A percentile compares a stretch with the other conserved stretches of the same genome.
Conservation (phyloP, 2,113 vertebrate species). For the Chlorodrepanis virens region DNA sequence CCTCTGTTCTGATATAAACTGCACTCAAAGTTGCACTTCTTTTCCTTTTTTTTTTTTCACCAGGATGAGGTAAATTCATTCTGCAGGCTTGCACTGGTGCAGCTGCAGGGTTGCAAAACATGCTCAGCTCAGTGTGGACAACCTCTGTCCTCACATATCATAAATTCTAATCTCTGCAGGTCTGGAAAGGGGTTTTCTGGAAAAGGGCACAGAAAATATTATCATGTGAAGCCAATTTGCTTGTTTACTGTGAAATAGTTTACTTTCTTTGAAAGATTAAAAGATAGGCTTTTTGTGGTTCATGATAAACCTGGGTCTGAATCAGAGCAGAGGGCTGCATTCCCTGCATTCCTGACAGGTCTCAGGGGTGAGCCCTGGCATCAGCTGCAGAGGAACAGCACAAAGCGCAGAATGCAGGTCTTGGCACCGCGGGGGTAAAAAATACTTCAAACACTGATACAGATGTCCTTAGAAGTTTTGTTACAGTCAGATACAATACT, state of each 20-base stretch:
- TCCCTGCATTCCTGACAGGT: constrained; percentile 46
- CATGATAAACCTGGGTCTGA: constrained; percentile 30
- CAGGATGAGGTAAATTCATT: neutral
- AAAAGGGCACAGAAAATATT: neutral
- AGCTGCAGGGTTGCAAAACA: neutral
- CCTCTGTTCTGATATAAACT: neutral
- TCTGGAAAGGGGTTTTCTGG: neutral
- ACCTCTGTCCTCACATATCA: neutral
- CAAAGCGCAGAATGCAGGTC: neutral
- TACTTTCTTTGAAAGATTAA: constrained; percentile 42
- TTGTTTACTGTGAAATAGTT: constrained; percentile 50
- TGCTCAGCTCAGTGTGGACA: neutral
- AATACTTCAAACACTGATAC: neutral
- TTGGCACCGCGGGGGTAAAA: neutral
- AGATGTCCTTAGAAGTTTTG: neutral
- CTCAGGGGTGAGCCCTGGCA: constrained; percentile 6
- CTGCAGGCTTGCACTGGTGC: neutral
- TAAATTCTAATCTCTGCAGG: neutral
- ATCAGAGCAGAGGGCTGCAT: constrained; percentile 24
- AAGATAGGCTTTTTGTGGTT: constrained; percentile 36
- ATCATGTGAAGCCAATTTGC: neutral
- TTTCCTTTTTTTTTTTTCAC: neutral
- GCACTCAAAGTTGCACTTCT: neutral
- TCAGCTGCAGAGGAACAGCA: neutral
- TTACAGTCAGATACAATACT: neutral